phyloP scores from a whole-genome alignment of 1,140 invertebrate genomes.

The Carcinoscorpius rotundicauda region DNA sequence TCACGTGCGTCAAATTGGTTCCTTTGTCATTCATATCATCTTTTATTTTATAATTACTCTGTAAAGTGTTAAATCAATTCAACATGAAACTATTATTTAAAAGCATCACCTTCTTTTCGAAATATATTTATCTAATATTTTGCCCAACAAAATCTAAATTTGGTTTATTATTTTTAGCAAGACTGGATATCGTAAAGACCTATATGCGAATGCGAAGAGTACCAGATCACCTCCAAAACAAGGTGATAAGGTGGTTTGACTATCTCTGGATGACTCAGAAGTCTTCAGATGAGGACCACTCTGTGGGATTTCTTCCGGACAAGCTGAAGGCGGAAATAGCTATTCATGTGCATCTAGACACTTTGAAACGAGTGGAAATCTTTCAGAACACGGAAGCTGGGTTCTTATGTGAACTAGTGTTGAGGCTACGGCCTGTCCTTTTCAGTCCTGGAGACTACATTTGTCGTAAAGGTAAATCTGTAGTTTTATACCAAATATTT shows the following conservation, averaged over 20 bases:
- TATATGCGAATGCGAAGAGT: slow-evolving; percentile 94
- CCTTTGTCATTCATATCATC: too few relatives aligned
- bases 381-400: slow-evolving; percentile 99
- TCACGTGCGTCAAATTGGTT: too few relatives aligned
- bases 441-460: slow-evolving; percentile 98
- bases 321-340: slow-evolving; percentile 98
- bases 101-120: too few relatives aligned
- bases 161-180: slow-evolving; percentile 52
- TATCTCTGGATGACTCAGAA: slow-evolving; percentile 97
- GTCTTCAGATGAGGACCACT: slow-evolving; percentile 91
- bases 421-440: slow-evolving; percentile 82
- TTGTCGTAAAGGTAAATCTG: slow-evolving; percentile 82
- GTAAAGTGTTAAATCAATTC: too few relatives aligned
- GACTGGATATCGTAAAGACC: slow-evolving; percentile 92
- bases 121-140: too few relatives aligned
- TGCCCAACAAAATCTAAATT: too few relatives aligned
- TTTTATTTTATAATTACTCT: too few relatives aligned
- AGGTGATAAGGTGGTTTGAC: slow-evolving; percentile 98
- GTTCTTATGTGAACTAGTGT: slow-evolving; percentile 92
- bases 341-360: slow-evolving; percentile 97
- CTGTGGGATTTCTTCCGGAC: slow-evolving; percentile 87
- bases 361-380: slow-evolving; percentile 93
- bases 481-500: too few relatives aligned
- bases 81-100: too few relatives aligned
- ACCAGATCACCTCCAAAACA: slow-evolving; percentile 85